Percentiles rank a stretch among this genome's conserved stretches.
Evolutionary conservation across 2,888 invertebrate species (phyloP).

Genomic region (Eurois occulta): DNA sequence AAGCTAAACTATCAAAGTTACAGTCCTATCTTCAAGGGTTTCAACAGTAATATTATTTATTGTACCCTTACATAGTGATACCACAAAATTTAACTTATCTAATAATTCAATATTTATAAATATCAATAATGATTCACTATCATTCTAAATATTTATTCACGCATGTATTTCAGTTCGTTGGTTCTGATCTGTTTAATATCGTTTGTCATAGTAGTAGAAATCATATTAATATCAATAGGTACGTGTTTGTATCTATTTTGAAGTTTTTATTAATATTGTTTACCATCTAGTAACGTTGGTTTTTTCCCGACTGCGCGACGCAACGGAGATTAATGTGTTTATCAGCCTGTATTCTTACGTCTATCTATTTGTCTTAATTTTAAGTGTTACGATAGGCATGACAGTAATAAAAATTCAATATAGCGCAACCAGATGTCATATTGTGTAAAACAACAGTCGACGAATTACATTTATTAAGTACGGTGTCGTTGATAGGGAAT

Average conservation of each 20-base stretch:
- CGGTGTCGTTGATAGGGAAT: no score
- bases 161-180: constrained; percentile 25
- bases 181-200: constrained; percentile 50
- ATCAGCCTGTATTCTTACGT: not conserved
- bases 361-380: no score
- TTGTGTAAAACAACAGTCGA: no score
- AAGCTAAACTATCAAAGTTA: not conserved
- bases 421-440: no score
- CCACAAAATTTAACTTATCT: constrained; percentile 47
- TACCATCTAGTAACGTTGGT: not conserved
- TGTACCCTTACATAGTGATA: constrained; percentile 13
- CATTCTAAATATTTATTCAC: constrained; percentile 47
- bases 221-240: constrained; percentile 10
- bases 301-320: not conserved
- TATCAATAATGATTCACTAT: constrained; percentile 47
- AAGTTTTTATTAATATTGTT: constrained; percentile 6
- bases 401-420: no score
- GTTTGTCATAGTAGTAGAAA: constrained; percentile 16
- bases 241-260: constrained; percentile 10
- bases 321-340: not conserved
- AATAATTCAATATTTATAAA: constrained; percentile 35
- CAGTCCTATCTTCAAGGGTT: constrained; percentile 29
- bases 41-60: constrained; percentile 38
- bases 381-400: no score
- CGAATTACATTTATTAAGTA: no score